phyloP scores from a whole-genome alignment of 2,113 vertebrate genomes.

The Pristiophorus japonicus region DNA sequence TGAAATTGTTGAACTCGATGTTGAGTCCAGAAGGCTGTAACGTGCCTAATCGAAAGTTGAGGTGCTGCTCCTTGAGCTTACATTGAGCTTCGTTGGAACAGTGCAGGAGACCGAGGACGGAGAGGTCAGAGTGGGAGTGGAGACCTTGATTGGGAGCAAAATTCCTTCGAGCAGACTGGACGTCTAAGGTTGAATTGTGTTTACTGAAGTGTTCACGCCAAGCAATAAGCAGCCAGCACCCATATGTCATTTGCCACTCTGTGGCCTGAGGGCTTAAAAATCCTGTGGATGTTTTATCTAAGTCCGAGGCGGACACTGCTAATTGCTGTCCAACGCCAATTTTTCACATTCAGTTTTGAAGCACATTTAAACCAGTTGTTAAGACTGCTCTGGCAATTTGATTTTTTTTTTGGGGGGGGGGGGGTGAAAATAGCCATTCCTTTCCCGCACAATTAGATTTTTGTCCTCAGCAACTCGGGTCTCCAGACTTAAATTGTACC shows the following conservation, averaged over 20 bases:
- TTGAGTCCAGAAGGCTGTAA: too few species aligned
- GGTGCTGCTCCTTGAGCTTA: too few species aligned
- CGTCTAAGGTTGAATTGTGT: neutral
- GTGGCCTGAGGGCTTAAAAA: neutral
- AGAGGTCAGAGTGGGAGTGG: too few species aligned
- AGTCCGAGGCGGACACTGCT: neutral
- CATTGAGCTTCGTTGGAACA: too few species aligned
- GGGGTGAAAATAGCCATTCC: neutral
- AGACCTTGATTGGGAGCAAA: neutral
- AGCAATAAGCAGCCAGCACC: neutral
- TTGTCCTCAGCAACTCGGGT: neutral
- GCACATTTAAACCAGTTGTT: neutral
- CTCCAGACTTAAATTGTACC: neutral
- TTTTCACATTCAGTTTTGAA: neutral
- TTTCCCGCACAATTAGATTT: neutral
- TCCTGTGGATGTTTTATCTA: neutral
- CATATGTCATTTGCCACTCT: neutral
- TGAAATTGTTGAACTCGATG: too few species aligned
- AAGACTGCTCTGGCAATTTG: neutral
- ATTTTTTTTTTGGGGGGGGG: neutral
- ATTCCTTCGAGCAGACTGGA: neutral
- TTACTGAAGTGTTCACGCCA: neutral
- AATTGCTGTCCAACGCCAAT: neutral
- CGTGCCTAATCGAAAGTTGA: too few species aligned
- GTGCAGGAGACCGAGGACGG: too few species aligned